Base-by-base conservation (phyloP, 2,888 invertebrate genomes). In the Mycogona germanica region DNA sequence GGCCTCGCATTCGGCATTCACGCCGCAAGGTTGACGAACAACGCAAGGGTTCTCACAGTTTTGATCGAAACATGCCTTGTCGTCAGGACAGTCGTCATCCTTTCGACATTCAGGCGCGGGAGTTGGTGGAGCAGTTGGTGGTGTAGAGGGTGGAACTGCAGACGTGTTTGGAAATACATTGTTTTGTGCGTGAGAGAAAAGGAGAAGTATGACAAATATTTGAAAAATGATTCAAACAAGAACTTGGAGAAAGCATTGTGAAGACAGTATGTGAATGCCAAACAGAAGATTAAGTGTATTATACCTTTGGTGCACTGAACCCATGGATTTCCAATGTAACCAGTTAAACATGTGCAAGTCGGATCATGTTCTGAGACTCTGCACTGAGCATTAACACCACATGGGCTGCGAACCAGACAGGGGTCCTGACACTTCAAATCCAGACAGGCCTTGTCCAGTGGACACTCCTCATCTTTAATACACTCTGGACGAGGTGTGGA, bases 21-120 rank as follows among this genome's bases (percentile, higher is more conserved):
- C 81, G 35, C 87, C 87, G 64, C 87, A 87, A 46, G 83, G 81
- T 66, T 84, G 81, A 61, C 81, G 79, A 61, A 77, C 76, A 3
- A 75, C 68, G 65, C 92, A 92, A 7, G 89, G 69, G 58, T 69
- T 67, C 51, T 66, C 64, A 57, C 69, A 69, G 42, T 55, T 81
- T 57, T 82, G 80, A 66, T 82, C 80, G 60, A 84, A 77, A 70
- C 92, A 92, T 57, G 85, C 85, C 71, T 83, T 79, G 69, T 87
- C 87, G 42, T 84, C 81, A 51, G 87, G 82, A 65, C 92, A 92
- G 66, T 89, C 85, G 63, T 81, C 80, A 58, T 87, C 82, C 66
- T 84, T 81, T 63, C 79, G 76, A 72, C 92, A 92, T 72, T 86
- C 86, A 19, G 50, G 50, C 14, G 35, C n/a, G n/a, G 35, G 35